Base-by-base conservation (phyloP, 2,113 vertebrate species). In the Xyliphius kryptos region DNA sequence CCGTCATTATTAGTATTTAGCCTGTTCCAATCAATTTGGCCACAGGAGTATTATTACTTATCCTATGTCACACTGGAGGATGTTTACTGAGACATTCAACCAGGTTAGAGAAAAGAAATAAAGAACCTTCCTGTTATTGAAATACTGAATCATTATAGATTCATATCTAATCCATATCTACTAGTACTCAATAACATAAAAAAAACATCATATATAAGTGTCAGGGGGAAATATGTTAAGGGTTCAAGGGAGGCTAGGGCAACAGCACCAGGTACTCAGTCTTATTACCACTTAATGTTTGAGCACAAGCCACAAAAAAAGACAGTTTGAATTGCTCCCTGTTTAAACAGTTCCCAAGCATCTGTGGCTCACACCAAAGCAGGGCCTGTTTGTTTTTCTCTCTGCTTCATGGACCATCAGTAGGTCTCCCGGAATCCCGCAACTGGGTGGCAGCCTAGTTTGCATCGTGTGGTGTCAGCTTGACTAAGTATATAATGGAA, bases 301-400 rank as follows among this genome's bases (percentile, higher is more conserved):
- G 69, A 72, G 63, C 63, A 72, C 48, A 20, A 63, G 67, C 63
- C 69, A 61, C 66, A 72, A 69, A 46, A 46, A 77, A 72, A 61
- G 67, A 72, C 49, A 40, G 40, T 65, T 72, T 72, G 67, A 67
- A 71, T 69, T 66, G 71, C 56, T 66, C 72, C 69, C 59, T 77
- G 63, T 74, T 77, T 43, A 77, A 77, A 77, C 72, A 76, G 63
- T 66, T 68, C 50, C 65, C 66, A 63, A 68, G 69, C 71, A 71
- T 74, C 68, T 71, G 74, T 59, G 69, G 61, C 67, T 67, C 70
- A 75, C 65, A 64, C 66, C 62, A 57, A 69, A 72, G 69, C 53
- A 47, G 21, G 64, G 37, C 69, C 36, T 75, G 76, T 77, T 75
- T 75, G 68, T 73, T 77, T 75, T 77, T 48, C 67, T 74, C 70